Base-by-base conservation (phyloP, 2,113 vertebrate species). In the Athene noctua region DNA sequence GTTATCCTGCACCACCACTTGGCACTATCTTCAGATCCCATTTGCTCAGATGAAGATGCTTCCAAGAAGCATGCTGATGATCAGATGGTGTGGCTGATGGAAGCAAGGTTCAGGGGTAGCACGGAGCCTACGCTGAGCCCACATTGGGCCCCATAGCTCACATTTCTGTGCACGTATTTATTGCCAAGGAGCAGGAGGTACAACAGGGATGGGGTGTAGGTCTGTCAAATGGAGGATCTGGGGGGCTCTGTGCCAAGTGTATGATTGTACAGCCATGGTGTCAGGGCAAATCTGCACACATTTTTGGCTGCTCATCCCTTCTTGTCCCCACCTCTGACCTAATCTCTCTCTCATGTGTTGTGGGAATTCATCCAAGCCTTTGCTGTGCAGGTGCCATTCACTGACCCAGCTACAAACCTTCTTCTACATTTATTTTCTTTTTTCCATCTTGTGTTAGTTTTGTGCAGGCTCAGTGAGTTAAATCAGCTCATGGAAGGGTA, bases 261-360 rank as follows among this genome's bases (percentile, higher is more conserved):
- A 3, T 1, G 6, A 29, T 12, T 13, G 10, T 27, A 52, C 29
- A 58, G 23, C 20, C 38, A 4, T 3, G 21, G 25, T 21, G 27
- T 21, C 34, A 44, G 49, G 49, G 20, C 6, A 44, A 78, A 47
- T 29, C 59, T 42, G 25, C 59, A 16, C 6, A 9, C 5, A 4
- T 21, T 11, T 7, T 22, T 74, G 65, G 19, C n/a, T 0, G 0
- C 58, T 65, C 57, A 36, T 10, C 62, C 44, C 22, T 52, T 49
- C 16, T 65, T 59, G 30, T 42, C 34, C 65, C 8, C 52, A 27
- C 17, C 38, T 55, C 62, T 32, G 36, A 44, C 19, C 25, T 77
- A 13, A 1, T 15, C 36, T 25, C 38, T 65, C 19, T 61, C n/a
- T 49, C 2, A 1, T 0, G 0, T 6, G 4, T 34, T 30, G 23